These are phyloP conservation scores for Pissodes strobi DNA, from an alignment of 1,140 invertebrate genomes.

Conservation along the genomic window DNA sequence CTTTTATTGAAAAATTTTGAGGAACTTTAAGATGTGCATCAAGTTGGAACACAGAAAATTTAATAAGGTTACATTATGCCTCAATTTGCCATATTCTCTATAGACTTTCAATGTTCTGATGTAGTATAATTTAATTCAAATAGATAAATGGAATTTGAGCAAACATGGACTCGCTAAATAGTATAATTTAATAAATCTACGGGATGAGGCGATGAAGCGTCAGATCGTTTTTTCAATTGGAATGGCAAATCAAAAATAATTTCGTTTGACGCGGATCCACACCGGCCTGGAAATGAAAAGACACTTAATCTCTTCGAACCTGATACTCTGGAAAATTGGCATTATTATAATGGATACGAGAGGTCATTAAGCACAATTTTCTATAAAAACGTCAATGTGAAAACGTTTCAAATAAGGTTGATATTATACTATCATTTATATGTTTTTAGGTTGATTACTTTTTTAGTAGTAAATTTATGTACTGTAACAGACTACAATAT, in stretches of 20 bases:
- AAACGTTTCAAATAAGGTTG: too few relatives aligned
- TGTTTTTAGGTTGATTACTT: too few relatives aligned
- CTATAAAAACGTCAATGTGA: too few relatives aligned
- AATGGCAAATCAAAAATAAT: slow-evolving; percentile 10
- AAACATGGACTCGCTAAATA: slow-evolving; percentile 1
- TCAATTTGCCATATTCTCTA: too few relatives aligned
- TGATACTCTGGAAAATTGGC: neutral
- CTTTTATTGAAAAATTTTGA: too few relatives aligned
- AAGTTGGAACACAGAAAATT: too few relatives aligned
- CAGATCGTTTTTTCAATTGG: slow-evolving; percentile 3
- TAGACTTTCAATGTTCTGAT: too few relatives aligned
- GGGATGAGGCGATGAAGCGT: neutral
- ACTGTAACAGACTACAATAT: too few relatives aligned
- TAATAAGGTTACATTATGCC: too few relatives aligned
- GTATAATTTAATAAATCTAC: neutral
- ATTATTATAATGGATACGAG: neutral
- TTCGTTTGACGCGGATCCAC: neutral
- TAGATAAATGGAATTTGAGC: neutral
- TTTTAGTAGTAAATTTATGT: too few relatives aligned
- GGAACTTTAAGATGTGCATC: too few relatives aligned
- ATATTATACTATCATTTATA: too few relatives aligned
- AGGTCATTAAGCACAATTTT: neutral
- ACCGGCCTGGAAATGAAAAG: neutral
- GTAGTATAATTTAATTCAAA: neutral
- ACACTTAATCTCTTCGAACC: slow-evolving; percentile 1